These are phyloP conservation scores for Macquaria australasica DNA, from an alignment of 2,113 vertebrate species.

Conservation along the genomic window DNA sequence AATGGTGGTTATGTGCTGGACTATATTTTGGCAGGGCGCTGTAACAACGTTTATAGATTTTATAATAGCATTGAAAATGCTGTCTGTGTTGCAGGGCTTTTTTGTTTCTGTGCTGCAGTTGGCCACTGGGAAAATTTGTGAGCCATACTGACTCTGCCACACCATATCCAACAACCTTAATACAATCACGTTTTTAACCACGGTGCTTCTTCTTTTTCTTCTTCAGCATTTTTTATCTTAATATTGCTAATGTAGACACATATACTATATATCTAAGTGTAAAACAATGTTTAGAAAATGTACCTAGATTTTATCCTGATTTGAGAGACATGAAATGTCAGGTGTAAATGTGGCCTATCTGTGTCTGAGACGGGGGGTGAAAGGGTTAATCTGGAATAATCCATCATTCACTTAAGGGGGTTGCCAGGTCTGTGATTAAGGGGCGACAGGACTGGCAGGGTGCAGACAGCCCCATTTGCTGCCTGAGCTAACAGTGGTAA, in stretches of 20 bases:
- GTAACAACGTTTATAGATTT: background rate
- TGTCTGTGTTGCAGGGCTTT: no score
- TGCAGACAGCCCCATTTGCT: slow-evolving; percentile 60
- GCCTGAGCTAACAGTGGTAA: background rate
- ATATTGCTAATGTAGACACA: background rate
- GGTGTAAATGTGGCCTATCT: slow-evolving; percentile 1
- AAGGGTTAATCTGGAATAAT: slow-evolving; percentile 69
- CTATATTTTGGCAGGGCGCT: no score
- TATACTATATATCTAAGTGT: background rate
- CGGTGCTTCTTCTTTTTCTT: background rate
- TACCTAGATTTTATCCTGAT: background rate
- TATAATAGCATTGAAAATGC: no score
- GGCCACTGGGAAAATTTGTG: background rate
- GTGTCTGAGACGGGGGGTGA: slow-evolving; percentile 28
- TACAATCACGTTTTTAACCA: background rate
- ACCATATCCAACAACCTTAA: background rate
- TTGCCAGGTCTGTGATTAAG: slow-evolving; percentile 68
- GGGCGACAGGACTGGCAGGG: slow-evolving; percentile 16
- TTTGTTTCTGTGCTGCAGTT: no score
- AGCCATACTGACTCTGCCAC: background rate
- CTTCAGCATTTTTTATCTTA: background rate
- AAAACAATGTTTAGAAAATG: background rate
- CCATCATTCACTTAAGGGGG: slow-evolving; percentile 75
- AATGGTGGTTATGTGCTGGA: no score
- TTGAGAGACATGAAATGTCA: slow-evolving; percentile 4